Evolutionary conservation across 2,113 vertebrate genomes (phyloP).

Genomic region (Pteronura brasiliensis): DNA sequence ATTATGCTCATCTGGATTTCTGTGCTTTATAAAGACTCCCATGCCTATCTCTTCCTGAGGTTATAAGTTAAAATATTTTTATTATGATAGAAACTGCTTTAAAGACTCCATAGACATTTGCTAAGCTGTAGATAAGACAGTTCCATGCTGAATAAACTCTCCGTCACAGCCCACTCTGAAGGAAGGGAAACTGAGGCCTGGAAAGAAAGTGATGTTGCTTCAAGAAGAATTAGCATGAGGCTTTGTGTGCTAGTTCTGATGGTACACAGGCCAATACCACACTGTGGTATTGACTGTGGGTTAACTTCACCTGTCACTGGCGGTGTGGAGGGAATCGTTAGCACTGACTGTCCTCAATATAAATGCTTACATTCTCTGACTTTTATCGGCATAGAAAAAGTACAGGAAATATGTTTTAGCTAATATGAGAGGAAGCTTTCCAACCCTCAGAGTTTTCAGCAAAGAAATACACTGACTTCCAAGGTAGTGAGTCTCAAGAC

Average conservation of each 20-base stretch:
- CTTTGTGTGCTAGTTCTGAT: fast-evolving
- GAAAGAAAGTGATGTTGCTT: fast-evolving
- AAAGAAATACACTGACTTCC: neutral
- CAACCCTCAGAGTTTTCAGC: neutral
- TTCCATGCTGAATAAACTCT: neutral
- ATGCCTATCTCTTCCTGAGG: constrained; percentile 65
- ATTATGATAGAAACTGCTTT: constrained; percentile 62
- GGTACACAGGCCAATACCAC: fast-evolving
- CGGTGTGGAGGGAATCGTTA: neutral
- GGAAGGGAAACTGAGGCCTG: neutral
- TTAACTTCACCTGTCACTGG: fast-evolving
- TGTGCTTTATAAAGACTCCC: constrained; percentile 66
- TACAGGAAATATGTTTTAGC: neutral
- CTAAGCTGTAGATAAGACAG: constrained; percentile 37
- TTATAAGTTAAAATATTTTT: constrained; percentile 76
- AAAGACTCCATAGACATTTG: constrained; percentile 53
- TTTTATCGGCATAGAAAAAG: neutral
- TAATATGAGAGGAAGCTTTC: neutral
- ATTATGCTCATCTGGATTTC: constrained; percentile 73
- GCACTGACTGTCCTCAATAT: fast-evolving
- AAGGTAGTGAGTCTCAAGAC: neutral
- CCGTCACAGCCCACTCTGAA: neutral
- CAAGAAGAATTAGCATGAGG: fast-evolving
- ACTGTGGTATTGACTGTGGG: fast-evolving
- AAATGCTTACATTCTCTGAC: neutral